Base-by-base conservation (phyloP, 1,140 invertebrate species). In the Papilio xuthus region DNA sequence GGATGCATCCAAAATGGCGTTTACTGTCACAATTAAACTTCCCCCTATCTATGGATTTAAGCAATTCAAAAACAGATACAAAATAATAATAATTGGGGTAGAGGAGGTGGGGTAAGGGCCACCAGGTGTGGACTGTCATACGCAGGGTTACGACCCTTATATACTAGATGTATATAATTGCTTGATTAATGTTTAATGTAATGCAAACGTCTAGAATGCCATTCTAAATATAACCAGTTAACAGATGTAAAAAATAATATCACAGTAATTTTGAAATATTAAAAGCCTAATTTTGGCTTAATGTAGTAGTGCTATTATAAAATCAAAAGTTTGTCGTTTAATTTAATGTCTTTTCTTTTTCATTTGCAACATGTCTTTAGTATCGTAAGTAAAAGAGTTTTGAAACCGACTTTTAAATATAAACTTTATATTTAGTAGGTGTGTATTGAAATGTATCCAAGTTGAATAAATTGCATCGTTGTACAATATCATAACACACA, bases 31-130 rank as follows among this genome's bases (percentile, higher is more conserved):
- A 91, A 93, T 93, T 92, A 91, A 90, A 89, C 81, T 85, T 88
- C 87, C 92, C 90, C 89, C 82, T 47, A 88, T 87, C 82, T 47
- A 88, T 87, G 88, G 87, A 90, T 90, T 90, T 87, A 86, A 85
- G 80, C 85, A 86, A 91, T 90, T 92, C 90, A 92, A 87, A 91
- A 92, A 93, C 90, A 93, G 92, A 93, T 92, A 93, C 90, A 92
- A 91, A 92, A 89, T 93, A 93, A 93, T 93, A 93, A 93, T 93
- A 92, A 88, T 84, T 88, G 83, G 86, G 84, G 85, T 73, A 85
- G 70, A 82, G 85, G 82, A 85, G 85, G 86, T 83, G 88, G 89
- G 89, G 84, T 79, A 83, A 82, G 81, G 83, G 78, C 78, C 80
- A 85, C 90, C 90, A 90, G 91, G 91, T 92, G 89, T 86, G 83